Evolutionary conservation across 2,888 invertebrate species (phyloP).

Genomic region (Phyllotreta striolata): DNA sequence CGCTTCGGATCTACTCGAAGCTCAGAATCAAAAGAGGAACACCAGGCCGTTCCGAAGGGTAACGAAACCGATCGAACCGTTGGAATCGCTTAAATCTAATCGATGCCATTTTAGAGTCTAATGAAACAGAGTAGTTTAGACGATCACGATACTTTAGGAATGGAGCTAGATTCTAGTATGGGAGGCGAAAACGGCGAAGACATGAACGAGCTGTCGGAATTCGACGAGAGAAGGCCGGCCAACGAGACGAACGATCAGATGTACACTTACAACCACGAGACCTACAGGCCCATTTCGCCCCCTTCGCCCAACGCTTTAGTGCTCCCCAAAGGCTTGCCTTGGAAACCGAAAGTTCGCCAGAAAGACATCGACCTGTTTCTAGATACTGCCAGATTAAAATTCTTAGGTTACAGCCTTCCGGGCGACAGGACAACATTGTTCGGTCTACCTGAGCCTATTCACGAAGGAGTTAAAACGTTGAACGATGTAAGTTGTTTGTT

Average conservation of each 20-base stretch:
- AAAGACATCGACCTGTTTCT: constrained; percentile 93
- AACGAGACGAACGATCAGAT: constrained; percentile 56
- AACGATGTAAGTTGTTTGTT: constrained; percentile 66
- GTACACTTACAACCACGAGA: constrained; percentile 51
- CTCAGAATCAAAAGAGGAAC: constrained; percentile 80
- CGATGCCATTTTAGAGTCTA: constrained; percentile 67
- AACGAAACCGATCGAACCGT: constrained; percentile 37
- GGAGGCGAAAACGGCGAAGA: constrained; percentile 56
- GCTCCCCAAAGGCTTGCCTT: constrained; percentile 75
- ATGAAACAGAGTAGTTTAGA: constrained; percentile 93
- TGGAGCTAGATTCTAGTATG: constrained; percentile 73
- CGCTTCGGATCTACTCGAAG: constrained; percentile 87
- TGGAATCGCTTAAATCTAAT: neutral
- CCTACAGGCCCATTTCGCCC: constrained; percentile 51
- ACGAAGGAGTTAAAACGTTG: constrained; percentile 92
- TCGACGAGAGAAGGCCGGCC: constrained; percentile 64
- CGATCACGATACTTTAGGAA: constrained; percentile 72
- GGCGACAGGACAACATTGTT: constrained; percentile 89
- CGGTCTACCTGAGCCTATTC: constrained; percentile 95
- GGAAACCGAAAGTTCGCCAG: constrained; percentile 96
- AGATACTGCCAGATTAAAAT: constrained; percentile 91
- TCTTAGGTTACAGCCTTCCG: constrained; percentile 92
- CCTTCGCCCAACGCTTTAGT: constrained; percentile 42
- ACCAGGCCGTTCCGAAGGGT: constrained; percentile 75
- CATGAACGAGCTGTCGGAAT: constrained; percentile 62